Base-by-base conservation (phyloP, 2,113 vertebrate genomes). In the Theristicus caerulescens region DNA sequence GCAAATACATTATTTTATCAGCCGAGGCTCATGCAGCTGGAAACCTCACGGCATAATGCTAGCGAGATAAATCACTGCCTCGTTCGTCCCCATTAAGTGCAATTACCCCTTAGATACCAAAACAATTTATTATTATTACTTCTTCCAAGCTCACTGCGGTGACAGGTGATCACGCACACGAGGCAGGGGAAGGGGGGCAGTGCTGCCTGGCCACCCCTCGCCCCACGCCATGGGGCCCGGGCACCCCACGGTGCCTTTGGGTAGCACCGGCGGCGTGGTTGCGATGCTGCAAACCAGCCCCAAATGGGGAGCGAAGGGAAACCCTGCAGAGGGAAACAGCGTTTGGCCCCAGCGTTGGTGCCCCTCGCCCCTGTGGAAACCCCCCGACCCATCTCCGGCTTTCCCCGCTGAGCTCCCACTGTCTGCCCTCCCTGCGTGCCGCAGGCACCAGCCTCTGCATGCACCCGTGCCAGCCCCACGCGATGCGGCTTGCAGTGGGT, bases 171-270 rank as follows among this genome's bases (percentile, higher is more conserved):
- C 59, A 49, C 8, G 2, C 29, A 44, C n/a, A 6, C 0, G 4
- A 52, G 57, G 18, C 47, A 47, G 44, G 25, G 24, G 17, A 27
- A 19, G 21, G 54, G 57, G 13, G 13, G 31, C 49, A 21, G 70
- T 1, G 17, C 82, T 24, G 42, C 52, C 80, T 8, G 27, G 58
- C 32, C 81, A 72, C 52, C 38, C 46, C 11, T 14, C 0, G 1
- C 34, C 14, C 14, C 31, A 7, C 1, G 1, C 46, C 12, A 11
- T 1, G 1, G 34, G 8, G 14, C n/a, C 17, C 0, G 10, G 24
- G 38, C 58, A 58, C 42, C 16, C 22, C 0, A 2, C 26, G 55
- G 13, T 22, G n/a, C 76, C 44, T 52, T 58, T 54, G 34, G 44
- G n/a, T 51, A 69, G 34, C 62, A 46, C 34, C 0, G 8, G 3